phyloP scores from a whole-genome alignment of 2,113 vertebrate species.

The Archocentrus centrarchus region DNA sequence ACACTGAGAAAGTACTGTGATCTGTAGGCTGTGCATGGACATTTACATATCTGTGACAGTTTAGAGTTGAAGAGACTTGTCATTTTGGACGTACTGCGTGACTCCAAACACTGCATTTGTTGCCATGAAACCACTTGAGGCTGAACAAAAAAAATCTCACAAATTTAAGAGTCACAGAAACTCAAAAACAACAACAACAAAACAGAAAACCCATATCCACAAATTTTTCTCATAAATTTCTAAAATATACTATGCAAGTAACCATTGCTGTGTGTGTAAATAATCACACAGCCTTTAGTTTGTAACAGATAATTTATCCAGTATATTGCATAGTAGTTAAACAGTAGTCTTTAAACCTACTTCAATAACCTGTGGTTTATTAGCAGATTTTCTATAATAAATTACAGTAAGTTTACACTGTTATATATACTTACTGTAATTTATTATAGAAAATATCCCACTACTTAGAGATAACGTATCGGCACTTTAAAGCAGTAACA shows the following conservation, averaged over 20 bases:
- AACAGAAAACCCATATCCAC: too few relatives aligned
- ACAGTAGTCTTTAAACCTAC: background rate
- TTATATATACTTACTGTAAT: too few relatives aligned
- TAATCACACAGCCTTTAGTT: background rate
- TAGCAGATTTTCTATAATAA: conserved; percentile 12
- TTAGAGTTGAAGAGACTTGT: background rate
- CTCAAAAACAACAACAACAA: background rate
- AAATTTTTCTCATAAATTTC: background rate
- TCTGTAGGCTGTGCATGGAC: background rate
- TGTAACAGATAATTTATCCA: background rate
- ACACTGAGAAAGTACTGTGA: conserved; percentile 21
- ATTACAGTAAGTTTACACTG: background rate
- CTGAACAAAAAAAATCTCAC: background rate
- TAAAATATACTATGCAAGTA: background rate
- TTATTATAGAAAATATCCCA: too few relatives aligned
- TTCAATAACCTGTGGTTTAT: background rate
- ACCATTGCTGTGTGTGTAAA: background rate
- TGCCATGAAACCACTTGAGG: background rate
- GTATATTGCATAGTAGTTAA: background rate
- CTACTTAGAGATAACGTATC: too few relatives aligned
- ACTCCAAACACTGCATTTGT: background rate
- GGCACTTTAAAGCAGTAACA: conserved; percentile 8
- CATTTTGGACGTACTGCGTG: background rate
- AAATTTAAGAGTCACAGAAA: background rate
- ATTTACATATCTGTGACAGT: conserved; percentile 5